Percentiles rank a stretch among this genome's conserved stretches.
Conservation (phyloP, 2,113 vertebrate species). For the Psittacula cyanocephala region DNA sequence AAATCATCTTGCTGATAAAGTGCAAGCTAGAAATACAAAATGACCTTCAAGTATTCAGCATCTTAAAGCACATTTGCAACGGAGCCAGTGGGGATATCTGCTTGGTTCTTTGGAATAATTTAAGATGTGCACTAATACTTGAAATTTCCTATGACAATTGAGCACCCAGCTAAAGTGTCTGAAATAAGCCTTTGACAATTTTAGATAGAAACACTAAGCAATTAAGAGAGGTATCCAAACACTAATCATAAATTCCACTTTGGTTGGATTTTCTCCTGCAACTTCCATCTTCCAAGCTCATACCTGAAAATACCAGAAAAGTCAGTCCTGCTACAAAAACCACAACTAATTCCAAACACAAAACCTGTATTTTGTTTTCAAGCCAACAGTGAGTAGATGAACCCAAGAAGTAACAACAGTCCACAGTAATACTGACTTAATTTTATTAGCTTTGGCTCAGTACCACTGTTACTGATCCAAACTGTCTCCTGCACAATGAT, state of each 20-base stretch:
- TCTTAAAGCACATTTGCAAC: neutral
- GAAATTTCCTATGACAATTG: neutral
- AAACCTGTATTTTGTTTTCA: neutral
- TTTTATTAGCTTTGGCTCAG: neutral
- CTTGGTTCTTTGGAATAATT: neutral
- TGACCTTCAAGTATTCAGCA: neutral
- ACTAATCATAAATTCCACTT: neutral
- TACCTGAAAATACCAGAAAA: neutral
- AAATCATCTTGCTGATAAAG: constrained; percentile 5
- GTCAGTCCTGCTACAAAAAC: neutral
- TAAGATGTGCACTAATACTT: neutral
- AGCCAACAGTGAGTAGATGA: neutral
- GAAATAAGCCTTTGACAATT: constrained; percentile 16
- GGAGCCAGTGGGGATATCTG: neutral
- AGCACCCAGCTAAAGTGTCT: neutral
- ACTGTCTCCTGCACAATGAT: neutral
- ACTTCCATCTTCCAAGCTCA: neutral
- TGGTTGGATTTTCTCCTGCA: neutral
- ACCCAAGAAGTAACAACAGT: neutral
- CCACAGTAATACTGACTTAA: neutral
- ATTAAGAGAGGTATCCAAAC: constrained; percentile 1
- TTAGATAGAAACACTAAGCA: neutral
- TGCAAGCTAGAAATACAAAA: neutral
- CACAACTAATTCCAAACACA: neutral
- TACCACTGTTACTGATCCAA: neutral